Percentiles rank a stretch among this genome's conserved stretches.
These are phyloP conservation scores for Mormyrops attenuatus DNA, from an alignment of 2,797 vertebrate species.

Conservation along the genomic window DNA sequence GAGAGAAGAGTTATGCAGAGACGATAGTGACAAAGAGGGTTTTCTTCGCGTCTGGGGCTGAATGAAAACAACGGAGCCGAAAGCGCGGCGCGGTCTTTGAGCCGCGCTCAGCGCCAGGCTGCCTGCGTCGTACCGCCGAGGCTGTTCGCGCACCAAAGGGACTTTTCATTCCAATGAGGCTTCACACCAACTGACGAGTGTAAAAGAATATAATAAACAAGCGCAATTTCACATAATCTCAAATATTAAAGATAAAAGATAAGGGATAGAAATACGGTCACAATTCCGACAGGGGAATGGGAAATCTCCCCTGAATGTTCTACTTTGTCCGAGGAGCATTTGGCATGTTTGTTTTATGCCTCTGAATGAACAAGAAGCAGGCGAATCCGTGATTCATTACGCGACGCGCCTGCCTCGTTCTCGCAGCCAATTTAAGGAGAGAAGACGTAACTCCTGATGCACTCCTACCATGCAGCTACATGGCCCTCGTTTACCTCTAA, in stretches of 20 bases:
- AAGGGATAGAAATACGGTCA: not conserved
- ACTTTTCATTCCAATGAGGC: slow-evolving; percentile 4
- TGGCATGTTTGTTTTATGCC: not conserved
- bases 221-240: not conserved
- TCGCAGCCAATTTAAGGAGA: not conserved
- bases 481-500: not conserved
- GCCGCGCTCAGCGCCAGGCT: not conserved
- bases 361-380: not conserved
- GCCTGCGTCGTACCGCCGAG: not conserved
- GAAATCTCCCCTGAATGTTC: not conserved
- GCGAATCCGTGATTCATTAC: not conserved
- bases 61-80: slow-evolving; percentile 9
- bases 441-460: not conserved
- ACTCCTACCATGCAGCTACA: not conserved
- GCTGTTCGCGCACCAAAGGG: not conserved
- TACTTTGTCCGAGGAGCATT: not conserved
- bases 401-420: not conserved
- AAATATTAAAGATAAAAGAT: not conserved
- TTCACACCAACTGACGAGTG: not conserved
- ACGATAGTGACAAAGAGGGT: slow-evolving; percentile 12
- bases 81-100: slow-evolving; percentile 14
- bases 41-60: slow-evolving; percentile 9
- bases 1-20: not conserved
- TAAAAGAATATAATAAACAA: not conserved
- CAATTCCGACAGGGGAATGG: not conserved